Conservation (phyloP, 2,797 vertebrate genomes). For the Phoxinus dragarum region DNA sequence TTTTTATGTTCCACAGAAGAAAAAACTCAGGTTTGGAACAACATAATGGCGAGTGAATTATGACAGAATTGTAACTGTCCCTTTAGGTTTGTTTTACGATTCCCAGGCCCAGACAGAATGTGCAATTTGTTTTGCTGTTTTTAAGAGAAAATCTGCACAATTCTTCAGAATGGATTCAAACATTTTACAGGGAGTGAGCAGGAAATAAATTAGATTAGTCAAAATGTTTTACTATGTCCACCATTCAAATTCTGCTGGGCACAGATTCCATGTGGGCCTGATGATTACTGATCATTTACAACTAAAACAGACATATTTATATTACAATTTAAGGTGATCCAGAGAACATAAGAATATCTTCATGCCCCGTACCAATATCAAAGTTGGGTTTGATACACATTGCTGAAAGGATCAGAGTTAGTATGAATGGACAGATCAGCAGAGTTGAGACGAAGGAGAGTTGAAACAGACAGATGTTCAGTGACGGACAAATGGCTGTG, state of each 20-base stretch:
- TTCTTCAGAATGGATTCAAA: background rate
- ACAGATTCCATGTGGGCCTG: background rate
- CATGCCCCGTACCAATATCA: constrained; percentile 20
- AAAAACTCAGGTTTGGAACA: background rate
- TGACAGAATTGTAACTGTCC: background rate
- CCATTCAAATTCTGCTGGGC: background rate
- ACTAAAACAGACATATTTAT: background rate
- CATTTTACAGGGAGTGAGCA: background rate
- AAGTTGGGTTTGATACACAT: constrained; percentile 51
- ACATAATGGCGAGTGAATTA: background rate
- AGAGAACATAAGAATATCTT: background rate
- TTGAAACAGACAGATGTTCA: constrained; percentile 33
- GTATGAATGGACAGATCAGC: constrained; percentile 17
- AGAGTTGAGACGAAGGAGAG: constrained; percentile 38
- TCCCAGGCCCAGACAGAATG: constrained; percentile 12
- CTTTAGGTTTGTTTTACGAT: background rate
- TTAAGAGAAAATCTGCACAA: background rate
- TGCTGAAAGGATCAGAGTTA: constrained; percentile 39
- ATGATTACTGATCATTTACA: background rate
- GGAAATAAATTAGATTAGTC: background rate
- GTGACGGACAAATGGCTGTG: constrained; percentile 24
- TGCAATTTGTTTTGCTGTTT: background rate
- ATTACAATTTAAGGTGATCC: background rate
- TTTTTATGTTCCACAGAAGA: constrained; percentile 3
- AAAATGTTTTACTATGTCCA: background rate